Conservation (phyloP, 2,113 vertebrate genomes). For the Mormyrus lacerda region DNA sequence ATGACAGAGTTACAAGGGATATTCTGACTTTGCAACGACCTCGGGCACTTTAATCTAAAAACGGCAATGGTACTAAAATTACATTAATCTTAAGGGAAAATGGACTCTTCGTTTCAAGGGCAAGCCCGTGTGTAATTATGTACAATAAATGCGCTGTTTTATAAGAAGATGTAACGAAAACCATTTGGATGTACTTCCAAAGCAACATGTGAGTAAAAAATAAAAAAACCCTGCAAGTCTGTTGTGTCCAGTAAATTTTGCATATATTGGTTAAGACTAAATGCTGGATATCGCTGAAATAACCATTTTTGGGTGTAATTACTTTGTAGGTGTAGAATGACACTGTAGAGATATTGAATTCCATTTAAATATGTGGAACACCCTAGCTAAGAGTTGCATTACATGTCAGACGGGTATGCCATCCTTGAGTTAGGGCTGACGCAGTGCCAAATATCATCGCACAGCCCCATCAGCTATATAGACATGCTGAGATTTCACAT, state of each 20-base stretch:
- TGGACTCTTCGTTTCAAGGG: background rate
- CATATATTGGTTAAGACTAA: background rate
- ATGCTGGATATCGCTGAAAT: background rate
- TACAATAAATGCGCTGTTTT: background rate
- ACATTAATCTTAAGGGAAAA: background rate
- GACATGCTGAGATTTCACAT: background rate
- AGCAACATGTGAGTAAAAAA: background rate
- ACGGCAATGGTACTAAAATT: background rate
- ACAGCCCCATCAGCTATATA: background rate
- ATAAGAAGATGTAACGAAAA: background rate
- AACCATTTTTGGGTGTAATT: background rate
- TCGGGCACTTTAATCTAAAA: constrained; percentile 1
- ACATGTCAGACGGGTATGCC: background rate
- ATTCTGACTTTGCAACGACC: background rate
- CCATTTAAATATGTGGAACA: background rate
- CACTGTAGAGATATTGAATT: background rate
- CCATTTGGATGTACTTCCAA: background rate
- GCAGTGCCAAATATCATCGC: background rate
- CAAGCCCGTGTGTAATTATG: background rate
- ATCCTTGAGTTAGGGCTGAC: background rate
- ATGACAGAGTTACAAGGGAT: background rate
- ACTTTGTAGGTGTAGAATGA: background rate
- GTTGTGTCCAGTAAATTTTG: background rate
- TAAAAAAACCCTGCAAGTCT: background rate
- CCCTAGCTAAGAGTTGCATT: background rate